These are phyloP conservation scores for Eudemis profundana DNA, from an alignment of 2,888 invertebrate genomes.

Conservation along the genomic window DNA sequence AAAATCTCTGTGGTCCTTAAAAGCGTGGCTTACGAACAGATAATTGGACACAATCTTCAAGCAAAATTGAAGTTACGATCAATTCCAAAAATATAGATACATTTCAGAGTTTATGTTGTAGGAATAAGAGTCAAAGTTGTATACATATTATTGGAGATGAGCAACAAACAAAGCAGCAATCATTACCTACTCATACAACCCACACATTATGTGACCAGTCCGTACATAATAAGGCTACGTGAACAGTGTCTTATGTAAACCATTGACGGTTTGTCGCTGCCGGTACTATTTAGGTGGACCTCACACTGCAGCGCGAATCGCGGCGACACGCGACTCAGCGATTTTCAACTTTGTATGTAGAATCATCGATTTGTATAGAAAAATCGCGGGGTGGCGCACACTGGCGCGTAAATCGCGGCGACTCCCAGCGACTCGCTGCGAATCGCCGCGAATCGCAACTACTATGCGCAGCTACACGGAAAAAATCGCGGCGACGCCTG, in stretches of 20 bases:
- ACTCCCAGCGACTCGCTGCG: too few species aligned
- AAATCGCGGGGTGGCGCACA: too few species aligned
- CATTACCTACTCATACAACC: constrained; percentile 64
- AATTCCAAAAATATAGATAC: neutral
- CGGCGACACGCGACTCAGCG: too few species aligned
- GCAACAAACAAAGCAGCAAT: constrained; percentile 42
- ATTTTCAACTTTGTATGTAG: too few species aligned
- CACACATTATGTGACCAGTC: constrained; percentile 52
- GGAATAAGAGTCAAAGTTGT: neutral
- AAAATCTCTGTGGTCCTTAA: constrained; percentile 20
- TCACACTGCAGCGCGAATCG: too few species aligned
- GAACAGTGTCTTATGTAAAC: constrained; percentile 11
- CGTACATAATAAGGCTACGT: constrained; percentile 10
- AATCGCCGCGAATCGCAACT: too few species aligned
- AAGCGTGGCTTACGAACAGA: constrained; percentile 6
- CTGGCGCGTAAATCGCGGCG: too few species aligned
- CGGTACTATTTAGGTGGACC: too few species aligned
- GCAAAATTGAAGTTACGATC: neutral
- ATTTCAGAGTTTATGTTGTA: neutral
- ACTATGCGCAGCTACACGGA: too few species aligned
- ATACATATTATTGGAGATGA: neutral
- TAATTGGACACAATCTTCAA: constrained; percentile 20
- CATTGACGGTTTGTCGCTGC: neutral
- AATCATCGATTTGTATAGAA: too few species aligned
- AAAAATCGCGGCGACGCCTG: too few species aligned